Conservation (phyloP, 1,140 invertebrate genomes). For the Drosophila burlai region DNA sequence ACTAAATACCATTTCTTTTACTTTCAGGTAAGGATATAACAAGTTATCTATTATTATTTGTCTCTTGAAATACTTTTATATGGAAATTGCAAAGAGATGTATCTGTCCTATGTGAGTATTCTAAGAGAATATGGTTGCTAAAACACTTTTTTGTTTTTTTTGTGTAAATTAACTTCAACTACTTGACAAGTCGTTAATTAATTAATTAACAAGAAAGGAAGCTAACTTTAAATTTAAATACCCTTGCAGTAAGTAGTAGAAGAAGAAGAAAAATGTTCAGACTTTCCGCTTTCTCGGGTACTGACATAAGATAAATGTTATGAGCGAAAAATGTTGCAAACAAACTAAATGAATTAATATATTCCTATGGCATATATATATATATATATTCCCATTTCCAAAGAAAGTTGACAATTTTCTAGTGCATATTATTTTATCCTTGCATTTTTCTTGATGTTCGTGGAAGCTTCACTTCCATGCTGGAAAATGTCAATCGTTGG, state of each 20-base stretch:
- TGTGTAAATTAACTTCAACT: not conserved
- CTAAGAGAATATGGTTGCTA: not conserved
- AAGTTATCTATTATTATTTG: conserved; percentile 38
- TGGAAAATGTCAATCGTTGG: conserved; percentile 49
- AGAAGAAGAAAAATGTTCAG: too few species aligned
- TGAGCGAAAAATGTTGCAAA: too few species aligned
- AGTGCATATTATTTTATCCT: not conserved
- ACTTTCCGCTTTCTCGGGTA: too few species aligned
- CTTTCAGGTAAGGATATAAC: conserved; percentile 51
- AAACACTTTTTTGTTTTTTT: not conserved
- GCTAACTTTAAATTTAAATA: too few species aligned
- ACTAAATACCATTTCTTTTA: not conserved
- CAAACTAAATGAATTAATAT: too few species aligned
- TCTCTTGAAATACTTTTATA: conserved; percentile 55
- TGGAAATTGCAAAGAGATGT: conserved; percentile 55
- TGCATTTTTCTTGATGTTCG: conserved; percentile 24
- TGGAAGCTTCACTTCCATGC: conserved; percentile 21
- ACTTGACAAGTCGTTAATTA: not conserved
- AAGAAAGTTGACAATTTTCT: too few species aligned
- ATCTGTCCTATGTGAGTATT: conserved; percentile 57
- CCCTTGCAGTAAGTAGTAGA: too few species aligned
- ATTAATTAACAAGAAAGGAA: too few species aligned
- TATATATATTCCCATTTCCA: too few species aligned
- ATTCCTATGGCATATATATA: too few species aligned
- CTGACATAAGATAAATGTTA: too few species aligned